phyloP scores from a whole-genome alignment of 2,797 vertebrate species.

The Notamacropus eugenii region DNA sequence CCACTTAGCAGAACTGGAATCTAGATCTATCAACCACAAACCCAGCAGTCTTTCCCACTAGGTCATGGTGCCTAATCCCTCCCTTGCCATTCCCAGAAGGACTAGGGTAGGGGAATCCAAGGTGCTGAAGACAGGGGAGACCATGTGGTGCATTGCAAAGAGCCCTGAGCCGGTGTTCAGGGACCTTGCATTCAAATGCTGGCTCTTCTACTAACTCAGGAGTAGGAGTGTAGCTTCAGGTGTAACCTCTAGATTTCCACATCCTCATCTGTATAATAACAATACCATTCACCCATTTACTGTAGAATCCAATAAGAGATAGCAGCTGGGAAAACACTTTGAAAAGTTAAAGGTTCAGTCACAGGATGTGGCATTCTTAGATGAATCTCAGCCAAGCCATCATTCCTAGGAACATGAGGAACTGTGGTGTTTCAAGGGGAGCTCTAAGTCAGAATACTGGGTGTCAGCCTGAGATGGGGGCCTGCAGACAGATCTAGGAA shows the following conservation, averaged over 20 bases:
- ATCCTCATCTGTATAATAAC: not conserved
- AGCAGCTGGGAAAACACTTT: not conserved
- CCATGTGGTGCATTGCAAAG: not conserved
- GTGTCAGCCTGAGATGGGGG: not conserved
- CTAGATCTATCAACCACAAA: not conserved
- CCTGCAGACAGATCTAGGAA: not conserved
- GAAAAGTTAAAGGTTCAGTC: not conserved
- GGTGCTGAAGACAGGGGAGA: not conserved
- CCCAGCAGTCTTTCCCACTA: not conserved
- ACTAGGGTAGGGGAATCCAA: not conserved
- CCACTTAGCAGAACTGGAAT: not conserved
- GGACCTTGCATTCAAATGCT: no score
- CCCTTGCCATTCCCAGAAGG: not conserved
- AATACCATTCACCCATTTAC: not conserved
- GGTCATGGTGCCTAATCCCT: not conserved
- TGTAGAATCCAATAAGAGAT: not conserved
- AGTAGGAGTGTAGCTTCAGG: no score
- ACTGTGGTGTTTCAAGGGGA: not conserved
- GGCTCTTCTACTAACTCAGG: not conserved
- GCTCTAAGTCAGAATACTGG: not conserved
- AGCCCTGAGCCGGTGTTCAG: fast-evolving
- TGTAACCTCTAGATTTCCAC: no score
- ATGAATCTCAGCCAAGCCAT: not conserved
- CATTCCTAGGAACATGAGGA: not conserved
- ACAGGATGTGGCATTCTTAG: not conserved